Base-by-base conservation (phyloP, 1,140 invertebrate species). In the Rhopalosiphum maidis region DNA sequence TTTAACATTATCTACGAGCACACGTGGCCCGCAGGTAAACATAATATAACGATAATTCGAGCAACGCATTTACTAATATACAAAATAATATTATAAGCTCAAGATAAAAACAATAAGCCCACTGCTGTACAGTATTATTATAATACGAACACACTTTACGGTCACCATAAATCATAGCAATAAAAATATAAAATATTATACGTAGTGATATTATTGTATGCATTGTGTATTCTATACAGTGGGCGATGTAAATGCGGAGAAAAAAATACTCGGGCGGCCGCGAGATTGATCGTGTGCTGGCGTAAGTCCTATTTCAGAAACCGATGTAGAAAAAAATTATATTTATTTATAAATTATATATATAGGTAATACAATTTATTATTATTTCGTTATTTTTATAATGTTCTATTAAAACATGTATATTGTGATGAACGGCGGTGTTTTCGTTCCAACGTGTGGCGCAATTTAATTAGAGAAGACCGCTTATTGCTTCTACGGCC, bases 1-100 rank as follows among this genome's bases (percentile, higher is more conserved):
- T 77, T 77, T 77, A 77, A 77, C 30, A 77, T 77, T 77, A 77
- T 77, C 60, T 77, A 77, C 60, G 60, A 77, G 60, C 60, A n/a
- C 60, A 77, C 60, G 60, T 77, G 60, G 60, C 60, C 60, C 60
- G 60, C 30, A 77, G 60, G 60, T 77, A 77, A 77, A 77, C 60
- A 77, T n/a, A 30, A 77, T 77, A 77, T n/a, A n/a, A 77, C 60
- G 60, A 77, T 77, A 68, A 68, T 77, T 77, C 60, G 30, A 77
- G 60, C 60, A 77, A 68, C 60, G 60, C 30, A 4, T 6, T 18
- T n/a, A 18, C 15, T 68, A 9, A 68, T n/a, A n/a, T 35, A 77
- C 30, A n/a, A 77, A 77, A n/a, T 77, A 51, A 51, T 51, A n/a
- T 77, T 51, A n/a, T 77, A 77, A 77, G 60, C 60, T 6, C 60